These are phyloP conservation scores for Neomorphus geoffroyi DNA, from an alignment of 2,797 vertebrate genomes.

Conservation along the genomic window DNA sequence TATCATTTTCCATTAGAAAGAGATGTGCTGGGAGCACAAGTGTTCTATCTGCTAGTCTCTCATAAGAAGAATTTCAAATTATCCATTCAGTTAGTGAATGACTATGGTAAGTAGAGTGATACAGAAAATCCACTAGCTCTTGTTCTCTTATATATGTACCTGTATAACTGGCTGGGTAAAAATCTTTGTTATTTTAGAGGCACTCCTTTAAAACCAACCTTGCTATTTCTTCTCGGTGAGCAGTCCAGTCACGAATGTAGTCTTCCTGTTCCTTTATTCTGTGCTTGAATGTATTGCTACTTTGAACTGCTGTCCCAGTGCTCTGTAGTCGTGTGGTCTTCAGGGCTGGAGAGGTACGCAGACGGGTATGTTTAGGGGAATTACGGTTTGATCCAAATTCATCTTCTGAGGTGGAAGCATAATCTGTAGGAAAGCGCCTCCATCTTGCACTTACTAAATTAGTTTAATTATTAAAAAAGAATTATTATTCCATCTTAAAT, in stretches of 20 bases:
- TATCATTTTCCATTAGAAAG: neutral
- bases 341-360: conserved; percentile 87
- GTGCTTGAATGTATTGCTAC: conserved; percentile 85
- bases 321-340: conserved; percentile 87
- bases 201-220: conserved; percentile 80
- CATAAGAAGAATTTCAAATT: neutral
- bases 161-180: neutral
- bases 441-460: conserved; percentile 93
- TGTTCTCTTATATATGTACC: neutral
- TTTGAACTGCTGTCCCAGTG: conserved; percentile 77
- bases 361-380: conserved; percentile 89
- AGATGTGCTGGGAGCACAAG: neutral
- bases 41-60: neutral
- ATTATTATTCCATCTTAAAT: conserved; percentile 74
- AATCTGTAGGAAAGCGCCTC: conserved; percentile 96
- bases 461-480: conserved; percentile 84
- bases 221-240: conserved; percentile 98
- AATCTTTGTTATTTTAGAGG: neutral
- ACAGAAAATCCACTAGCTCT: neutral
- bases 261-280: conserved; percentile 97
- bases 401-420: conserved; percentile 99
- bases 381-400: conserved; percentile 96
- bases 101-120: neutral
- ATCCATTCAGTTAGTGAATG: neutral
- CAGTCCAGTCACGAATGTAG: conserved; percentile 98